Evolutionary conservation across 2,888 invertebrate species (phyloP), one percentile per base, ranked within the genome.

Genomic region (Ashinkailepas kermadecensis): DNA sequence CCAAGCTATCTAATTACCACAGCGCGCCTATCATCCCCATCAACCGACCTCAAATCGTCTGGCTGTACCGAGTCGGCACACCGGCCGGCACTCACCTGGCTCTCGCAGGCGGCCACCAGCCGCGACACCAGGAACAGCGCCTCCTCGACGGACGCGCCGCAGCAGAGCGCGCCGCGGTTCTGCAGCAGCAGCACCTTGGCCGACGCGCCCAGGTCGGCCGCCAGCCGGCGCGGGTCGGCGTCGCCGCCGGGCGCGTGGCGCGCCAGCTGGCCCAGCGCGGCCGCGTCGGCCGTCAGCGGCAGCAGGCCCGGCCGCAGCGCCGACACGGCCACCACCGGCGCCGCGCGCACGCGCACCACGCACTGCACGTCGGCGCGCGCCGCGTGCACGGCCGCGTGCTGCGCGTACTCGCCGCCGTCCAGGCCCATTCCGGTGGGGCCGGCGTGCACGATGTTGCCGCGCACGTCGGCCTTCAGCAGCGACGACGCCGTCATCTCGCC

Each of bases 321-420:
- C 59, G 98, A 97, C 83, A 93, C 93, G 84, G 97, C 96, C 80
- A 96, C 93, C 84, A 95, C 95, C 11, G 78, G 23, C 84, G 95
- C 95, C 23, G 65, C 65, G n/a, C n/a, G n/a, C 85, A 99, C 91
- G 89, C 99, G 98, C 85, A 99, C 92, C 88, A 99, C 94, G 89
- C 97, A 97, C 86, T 94, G 94, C 86, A 99, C 92, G 89, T 99
- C 99, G 57, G 98, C 99, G 83, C 99, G 92, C 23, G 96, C 95
- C 81, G 96, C 94, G 90, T 99, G 99, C 86, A 99, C 95, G 83
- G 95, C 94, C 83, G 97, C 95, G 89, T 99, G 99, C 39, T 93
- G 92, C 23, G 6, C 23, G 90, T 96, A 99, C 80, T 95, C 95
- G 88, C 92, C 88, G 85, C 93, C 91, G 87, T 96, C 96, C 80